These are phyloP conservation scores for Volucella inanis DNA, from an alignment of 2,888 invertebrate species.

Conservation along the genomic window DNA sequence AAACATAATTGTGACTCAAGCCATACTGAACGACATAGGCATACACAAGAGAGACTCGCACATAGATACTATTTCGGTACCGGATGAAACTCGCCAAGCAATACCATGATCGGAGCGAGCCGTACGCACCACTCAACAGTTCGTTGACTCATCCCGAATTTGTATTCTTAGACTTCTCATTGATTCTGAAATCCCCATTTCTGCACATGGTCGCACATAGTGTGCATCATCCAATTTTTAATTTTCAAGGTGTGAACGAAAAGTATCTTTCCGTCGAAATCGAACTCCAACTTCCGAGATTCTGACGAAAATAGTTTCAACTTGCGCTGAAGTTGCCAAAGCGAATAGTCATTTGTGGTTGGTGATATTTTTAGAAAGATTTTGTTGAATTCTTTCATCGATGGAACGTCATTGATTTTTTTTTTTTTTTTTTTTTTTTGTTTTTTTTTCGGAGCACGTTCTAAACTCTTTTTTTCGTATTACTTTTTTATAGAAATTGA, in stretches of 20 bases:
- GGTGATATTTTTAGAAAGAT: slow-evolving; percentile 40
- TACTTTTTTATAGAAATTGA: slow-evolving; percentile 19
- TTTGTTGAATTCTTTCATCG: slow-evolving; percentile 55
- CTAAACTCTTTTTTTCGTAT: slow-evolving; percentile 16
- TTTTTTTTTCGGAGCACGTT: neutral
- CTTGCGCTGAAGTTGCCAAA: neutral
- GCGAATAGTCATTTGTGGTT: slow-evolving; percentile 27
- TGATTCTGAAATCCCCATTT: neutral
- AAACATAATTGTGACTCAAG: slow-evolving; percentile 68
- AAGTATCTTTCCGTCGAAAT: slow-evolving; percentile 26
- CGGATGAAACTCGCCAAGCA: slow-evolving; percentile 63
- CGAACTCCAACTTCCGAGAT: slow-evolving; percentile 14
- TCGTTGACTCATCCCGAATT: slow-evolving; percentile 71
- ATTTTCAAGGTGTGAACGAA: slow-evolving; percentile 68
- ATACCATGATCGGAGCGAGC: slow-evolving; percentile 11
- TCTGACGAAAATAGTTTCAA: neutral
- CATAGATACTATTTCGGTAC: slow-evolving; percentile 63
- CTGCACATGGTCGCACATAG: slow-evolving; percentile 9
- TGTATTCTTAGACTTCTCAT: slow-evolving; percentile 65
- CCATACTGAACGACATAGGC: slow-evolving; percentile 23
- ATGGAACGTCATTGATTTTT: slow-evolving; percentile 60
- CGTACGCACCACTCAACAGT: slow-evolving; percentile 37
- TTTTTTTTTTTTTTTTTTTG: neutral
- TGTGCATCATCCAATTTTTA: slow-evolving; percentile 57
- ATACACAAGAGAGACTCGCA: slow-evolving; percentile 44